Percentiles rank a stretch among this genome's conserved stretches.
Evolutionary conservation across 2,797 vertebrate genomes (phyloP).

Genomic region (Microctenopoma lineatum): DNA sequence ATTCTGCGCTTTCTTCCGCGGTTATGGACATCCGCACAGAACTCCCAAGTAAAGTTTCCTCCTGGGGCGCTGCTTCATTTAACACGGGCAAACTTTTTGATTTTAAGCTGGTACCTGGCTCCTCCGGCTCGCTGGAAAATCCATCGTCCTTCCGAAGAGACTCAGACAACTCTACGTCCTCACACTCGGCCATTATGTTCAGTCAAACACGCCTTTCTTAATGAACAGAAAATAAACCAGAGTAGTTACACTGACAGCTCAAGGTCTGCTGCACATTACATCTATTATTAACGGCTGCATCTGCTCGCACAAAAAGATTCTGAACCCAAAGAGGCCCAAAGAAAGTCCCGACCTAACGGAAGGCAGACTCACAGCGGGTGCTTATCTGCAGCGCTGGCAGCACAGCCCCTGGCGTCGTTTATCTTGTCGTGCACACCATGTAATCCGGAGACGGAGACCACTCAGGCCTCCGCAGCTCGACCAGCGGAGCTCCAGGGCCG

Average conservation of each 20-base stretch:
- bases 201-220: constrained; percentile 12
- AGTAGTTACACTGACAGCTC: constrained; percentile 36
- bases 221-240: not conserved
- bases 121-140: constrained; percentile 72
- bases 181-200: constrained; percentile 76
- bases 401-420: constrained; percentile 43
- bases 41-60: constrained; percentile 67
- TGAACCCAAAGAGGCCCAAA: constrained; percentile 24
- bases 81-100: constrained; percentile 86
- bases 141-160: constrained; percentile 68
- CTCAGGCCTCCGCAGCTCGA: constrained; percentile 52
- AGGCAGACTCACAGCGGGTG: constrained; percentile 34
- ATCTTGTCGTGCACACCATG: constrained; percentile 60
- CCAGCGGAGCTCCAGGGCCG: constrained; percentile 34
- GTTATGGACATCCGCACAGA: constrained; percentile 64
- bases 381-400: constrained; percentile 60
- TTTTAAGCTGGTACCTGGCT: constrained; percentile 70
- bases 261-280: constrained; percentile 49
- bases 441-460: constrained; percentile 49
- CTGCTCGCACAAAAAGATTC: constrained; percentile 42
- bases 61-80: constrained; percentile 72
- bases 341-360: constrained; percentile 13
- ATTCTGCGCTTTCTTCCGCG: constrained; percentile 62
- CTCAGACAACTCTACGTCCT: constrained; percentile 70
- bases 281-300: constrained; percentile 58